A percentile compares a stretch with the other conserved stretches of the same genome.
Conservation (phyloP, 2,888 invertebrate species). For the Trichogramma dendrolimi region DNA sequence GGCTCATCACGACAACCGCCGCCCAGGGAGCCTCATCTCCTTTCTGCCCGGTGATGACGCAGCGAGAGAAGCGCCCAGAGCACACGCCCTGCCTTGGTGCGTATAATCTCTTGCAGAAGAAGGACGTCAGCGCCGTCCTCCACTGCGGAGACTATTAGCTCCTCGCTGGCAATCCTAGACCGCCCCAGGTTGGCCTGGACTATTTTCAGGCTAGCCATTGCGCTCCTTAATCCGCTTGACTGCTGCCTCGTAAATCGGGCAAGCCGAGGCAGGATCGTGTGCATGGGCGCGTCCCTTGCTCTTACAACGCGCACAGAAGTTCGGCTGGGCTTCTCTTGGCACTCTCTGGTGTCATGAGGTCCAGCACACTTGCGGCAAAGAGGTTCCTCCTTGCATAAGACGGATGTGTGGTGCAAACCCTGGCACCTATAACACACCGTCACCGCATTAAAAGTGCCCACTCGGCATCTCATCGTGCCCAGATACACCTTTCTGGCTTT, state of each 20-base stretch:
- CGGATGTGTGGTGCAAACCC: slow-evolving; percentile 18
- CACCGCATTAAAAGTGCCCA: slow-evolving; percentile 18
- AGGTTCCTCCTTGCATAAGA: no score
- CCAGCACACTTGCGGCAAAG: no score
- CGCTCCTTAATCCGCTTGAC: no score
- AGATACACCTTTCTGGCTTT: slow-evolving; percentile 15
- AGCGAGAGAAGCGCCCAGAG: not conserved
- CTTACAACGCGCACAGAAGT: no score
- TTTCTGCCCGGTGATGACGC: not conserved
- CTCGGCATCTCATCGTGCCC: slow-evolving; percentile 22
- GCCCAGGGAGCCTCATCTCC: not conserved
- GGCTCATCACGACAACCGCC: not conserved
- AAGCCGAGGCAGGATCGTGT: no score
- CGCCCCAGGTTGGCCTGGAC: slow-evolving; percentile 59
- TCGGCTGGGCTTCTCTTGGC: no score
- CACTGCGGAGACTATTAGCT: slow-evolving; percentile 56
- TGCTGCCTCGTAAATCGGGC: no score
- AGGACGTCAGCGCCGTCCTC: not conserved
- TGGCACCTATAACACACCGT: slow-evolving; percentile 31
- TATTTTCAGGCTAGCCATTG: no score
- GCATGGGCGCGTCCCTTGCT: no score
- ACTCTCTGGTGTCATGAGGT: no score
- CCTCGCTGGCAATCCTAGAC: slow-evolving; percentile 73
- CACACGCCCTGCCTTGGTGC: not conserved
- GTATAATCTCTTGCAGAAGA: slow-evolving; percentile 20